Evolutionary conservation across 2,888 invertebrate species (phyloP).

Genomic region (Heliconius cydno): DNA sequence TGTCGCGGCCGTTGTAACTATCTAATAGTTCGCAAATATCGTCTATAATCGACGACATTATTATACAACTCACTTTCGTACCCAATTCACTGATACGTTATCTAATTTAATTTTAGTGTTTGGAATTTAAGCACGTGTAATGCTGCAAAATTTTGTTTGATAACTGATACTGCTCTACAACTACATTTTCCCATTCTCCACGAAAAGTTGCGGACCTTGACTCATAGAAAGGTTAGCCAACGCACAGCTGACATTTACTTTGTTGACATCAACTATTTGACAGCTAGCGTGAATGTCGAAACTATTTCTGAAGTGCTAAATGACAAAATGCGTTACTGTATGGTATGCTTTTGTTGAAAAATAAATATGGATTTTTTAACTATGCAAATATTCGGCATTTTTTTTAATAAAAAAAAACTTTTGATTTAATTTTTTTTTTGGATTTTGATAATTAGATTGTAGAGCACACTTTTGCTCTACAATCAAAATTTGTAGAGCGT

Average conservation of each 20-base stretch:
- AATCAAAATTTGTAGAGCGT: too few relatives aligned
- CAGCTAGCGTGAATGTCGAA: neutral
- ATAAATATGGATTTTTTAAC: neutral
- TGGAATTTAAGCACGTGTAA: constrained; percentile 51
- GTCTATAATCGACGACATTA: constrained; percentile 72
- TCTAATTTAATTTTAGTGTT: constrained; percentile 43
- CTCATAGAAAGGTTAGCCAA: constrained; percentile 64
- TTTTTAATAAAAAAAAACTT: neutral
- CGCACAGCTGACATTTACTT: constrained; percentile 41
- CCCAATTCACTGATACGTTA: constrained; percentile 54
- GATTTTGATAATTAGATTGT: constrained; percentile 40
- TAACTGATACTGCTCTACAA: constrained; percentile 54
- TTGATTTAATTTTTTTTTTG: neutral
- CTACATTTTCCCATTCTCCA: constrained; percentile 69
- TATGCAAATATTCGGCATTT: neutral
- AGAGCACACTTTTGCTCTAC: constrained; percentile 52
- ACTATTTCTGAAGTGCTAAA: neutral
- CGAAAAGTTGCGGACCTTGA: constrained; percentile 58
- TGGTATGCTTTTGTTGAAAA: neutral
- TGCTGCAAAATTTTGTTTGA: constrained; percentile 57
- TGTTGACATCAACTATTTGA: constrained; percentile 25
- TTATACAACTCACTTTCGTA: constrained; percentile 36
- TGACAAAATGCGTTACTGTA: neutral
- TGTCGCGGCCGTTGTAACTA: constrained; percentile 93
- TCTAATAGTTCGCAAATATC: constrained; percentile 89